phyloP scores from a whole-genome alignment of 2,888 invertebrate genomes.

The Cheilosia urbana region DNA sequence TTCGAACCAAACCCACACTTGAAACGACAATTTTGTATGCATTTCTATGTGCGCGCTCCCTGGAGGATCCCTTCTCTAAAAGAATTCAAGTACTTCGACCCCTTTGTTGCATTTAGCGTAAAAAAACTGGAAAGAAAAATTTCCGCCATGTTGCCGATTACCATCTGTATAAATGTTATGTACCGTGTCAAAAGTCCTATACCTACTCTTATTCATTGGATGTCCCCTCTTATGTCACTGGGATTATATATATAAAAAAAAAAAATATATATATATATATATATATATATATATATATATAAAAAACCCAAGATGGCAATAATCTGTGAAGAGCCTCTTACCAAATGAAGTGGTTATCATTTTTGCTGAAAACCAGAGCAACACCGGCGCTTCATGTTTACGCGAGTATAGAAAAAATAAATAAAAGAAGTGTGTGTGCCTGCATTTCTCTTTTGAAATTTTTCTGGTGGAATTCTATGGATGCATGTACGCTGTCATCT shows the following conservation, averaged over 20 bases:
- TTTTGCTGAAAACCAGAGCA: constrained; percentile 48
- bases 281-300: constrained; percentile 8
- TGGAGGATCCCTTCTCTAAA: constrained; percentile 57
- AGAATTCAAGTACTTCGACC: constrained; percentile 65
- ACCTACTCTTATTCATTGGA: constrained; percentile 6
- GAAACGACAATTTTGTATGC: constrained; percentile 57
- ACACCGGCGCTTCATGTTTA: constrained; percentile 61
- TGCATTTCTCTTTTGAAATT: constrained; percentile 47
- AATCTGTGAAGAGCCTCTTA: constrained; percentile 76
- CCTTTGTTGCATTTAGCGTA: constrained; percentile 64
- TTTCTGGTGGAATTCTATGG: constrained; percentile 47
- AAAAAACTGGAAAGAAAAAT: constrained; percentile 38
- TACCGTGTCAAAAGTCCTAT: not conserved
- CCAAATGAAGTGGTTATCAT: constrained; percentile 74
- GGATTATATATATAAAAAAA: constrained; percentile 17
- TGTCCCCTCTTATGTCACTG: constrained; percentile 64
- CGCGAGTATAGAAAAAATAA: constrained; percentile 41
- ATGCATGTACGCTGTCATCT: constrained; percentile 35
- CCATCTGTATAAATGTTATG: constrained; percentile 33
- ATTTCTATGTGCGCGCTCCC: constrained; percentile 44
- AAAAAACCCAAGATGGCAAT: constrained; percentile 76
- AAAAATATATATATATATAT: too few relatives aligned
- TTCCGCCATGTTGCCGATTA: constrained; percentile 70
- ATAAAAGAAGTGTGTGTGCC: constrained; percentile 10
- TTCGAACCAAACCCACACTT: constrained; percentile 47